Evolutionary conservation across 2,113 vertebrate species (phyloP).

Genomic region (Pristiophorus japonicus): DNA sequence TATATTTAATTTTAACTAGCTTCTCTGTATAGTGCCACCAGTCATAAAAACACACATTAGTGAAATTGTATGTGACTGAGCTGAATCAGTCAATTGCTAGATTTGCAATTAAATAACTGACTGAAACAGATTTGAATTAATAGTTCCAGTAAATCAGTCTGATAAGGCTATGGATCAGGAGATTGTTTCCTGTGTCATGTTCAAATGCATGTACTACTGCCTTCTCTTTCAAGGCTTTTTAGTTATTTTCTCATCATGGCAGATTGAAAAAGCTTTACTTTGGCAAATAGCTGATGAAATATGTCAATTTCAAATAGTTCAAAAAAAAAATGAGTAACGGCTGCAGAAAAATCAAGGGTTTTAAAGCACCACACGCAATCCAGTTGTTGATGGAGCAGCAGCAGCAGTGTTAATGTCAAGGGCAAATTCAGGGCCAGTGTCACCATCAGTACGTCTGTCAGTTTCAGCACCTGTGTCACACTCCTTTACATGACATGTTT

Average conservation of each 20-base stretch:
- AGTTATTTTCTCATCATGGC: background rate
- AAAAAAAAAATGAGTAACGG: background rate
- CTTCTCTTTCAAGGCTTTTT: background rate
- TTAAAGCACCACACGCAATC: background rate
- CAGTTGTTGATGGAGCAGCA: background rate
- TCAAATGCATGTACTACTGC: background rate
- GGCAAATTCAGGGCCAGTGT: background rate
- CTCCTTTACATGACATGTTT: background rate
- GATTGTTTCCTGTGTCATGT: background rate
- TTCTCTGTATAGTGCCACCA: background rate
- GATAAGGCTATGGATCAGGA: background rate
- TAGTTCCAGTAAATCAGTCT: background rate
- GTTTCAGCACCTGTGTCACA: background rate
- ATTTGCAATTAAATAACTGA: slow-evolving; percentile 28
- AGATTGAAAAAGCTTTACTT: background rate
- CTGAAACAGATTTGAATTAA: slow-evolving; percentile 15
- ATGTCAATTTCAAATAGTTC: background rate
- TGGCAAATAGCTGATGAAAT: slow-evolving; percentile 1
- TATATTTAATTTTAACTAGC: slow-evolving; percentile 30
- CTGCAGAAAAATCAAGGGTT: background rate
- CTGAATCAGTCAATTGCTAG: slow-evolving; percentile 17
- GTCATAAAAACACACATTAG: slow-evolving; percentile 33
- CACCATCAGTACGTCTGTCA: background rate
- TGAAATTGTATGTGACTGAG: slow-evolving; percentile 33
- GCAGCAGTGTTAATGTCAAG: background rate